phyloP scores from a whole-genome alignment of 2,113 vertebrate species.

The Damaliscus lunatus region DNA sequence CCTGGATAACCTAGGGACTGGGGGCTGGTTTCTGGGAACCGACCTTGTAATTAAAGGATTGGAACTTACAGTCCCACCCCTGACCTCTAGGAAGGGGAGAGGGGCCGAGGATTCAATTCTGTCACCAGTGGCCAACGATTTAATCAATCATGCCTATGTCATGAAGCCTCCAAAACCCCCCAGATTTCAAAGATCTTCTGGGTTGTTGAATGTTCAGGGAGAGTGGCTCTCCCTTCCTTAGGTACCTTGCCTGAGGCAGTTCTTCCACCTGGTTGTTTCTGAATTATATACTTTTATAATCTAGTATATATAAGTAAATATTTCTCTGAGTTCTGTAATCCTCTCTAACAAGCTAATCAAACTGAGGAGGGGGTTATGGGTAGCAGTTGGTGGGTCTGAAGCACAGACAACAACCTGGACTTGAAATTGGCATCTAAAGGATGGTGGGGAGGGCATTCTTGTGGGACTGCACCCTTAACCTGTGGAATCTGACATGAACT shows the following conservation, averaged over 20 bases:
- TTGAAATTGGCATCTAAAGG: not conserved
- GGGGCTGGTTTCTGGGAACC: not conserved
- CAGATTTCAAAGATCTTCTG: not conserved
- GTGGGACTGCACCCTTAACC: not conserved
- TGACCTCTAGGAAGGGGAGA: not conserved
- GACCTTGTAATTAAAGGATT: not conserved
- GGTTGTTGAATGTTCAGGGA: not conserved
- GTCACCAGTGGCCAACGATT: not conserved
- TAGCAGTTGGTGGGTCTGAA: not conserved
- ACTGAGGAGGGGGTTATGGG: not conserved
- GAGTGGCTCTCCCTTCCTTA: not conserved
- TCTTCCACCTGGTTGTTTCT: not conserved
- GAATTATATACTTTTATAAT: not conserved
- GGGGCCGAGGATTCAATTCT: not conserved
- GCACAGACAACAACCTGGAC: not conserved
- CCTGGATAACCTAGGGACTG: not conserved
- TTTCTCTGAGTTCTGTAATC: not conserved
- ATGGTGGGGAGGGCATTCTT: no score
- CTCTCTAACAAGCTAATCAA: no score
- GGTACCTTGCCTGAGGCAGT: not conserved
- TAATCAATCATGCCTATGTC: not conserved
- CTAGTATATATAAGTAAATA: not conserved
- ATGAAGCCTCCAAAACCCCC: no score
- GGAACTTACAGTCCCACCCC: not conserved
- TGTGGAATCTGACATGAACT: not conserved